Evolutionary conservation across 2,888 invertebrate genomes (phyloP).

Genomic region (Amiota mariae): DNA sequence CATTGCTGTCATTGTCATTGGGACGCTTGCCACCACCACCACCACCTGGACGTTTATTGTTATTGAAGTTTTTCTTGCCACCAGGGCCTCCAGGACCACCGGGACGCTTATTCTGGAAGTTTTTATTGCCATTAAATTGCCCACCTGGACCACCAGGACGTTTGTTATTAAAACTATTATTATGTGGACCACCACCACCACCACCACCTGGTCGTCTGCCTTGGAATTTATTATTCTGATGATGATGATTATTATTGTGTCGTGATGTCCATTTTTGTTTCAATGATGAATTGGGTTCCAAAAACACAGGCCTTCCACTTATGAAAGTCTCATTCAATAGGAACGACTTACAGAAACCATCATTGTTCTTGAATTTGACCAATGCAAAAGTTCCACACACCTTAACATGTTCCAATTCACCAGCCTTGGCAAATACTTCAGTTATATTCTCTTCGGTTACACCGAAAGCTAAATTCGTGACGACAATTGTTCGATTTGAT

Average conservation of each 20-base stretch:
- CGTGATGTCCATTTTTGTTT: slow-evolving; percentile 41
- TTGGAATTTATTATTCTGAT: background rate
- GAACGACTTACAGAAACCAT: slow-evolving; percentile 65
- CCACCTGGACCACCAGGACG: slow-evolving; percentile 35
- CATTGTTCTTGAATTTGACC: slow-evolving; percentile 54
- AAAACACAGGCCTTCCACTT: slow-evolving; percentile 52
- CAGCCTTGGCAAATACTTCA: slow-evolving; percentile 48
- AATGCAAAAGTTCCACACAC: slow-evolving; percentile 46
- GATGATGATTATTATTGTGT: slow-evolving; percentile 22
- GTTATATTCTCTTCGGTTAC: slow-evolving; percentile 49
- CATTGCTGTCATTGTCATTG: slow-evolving; percentile 34
- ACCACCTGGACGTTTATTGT: background rate
- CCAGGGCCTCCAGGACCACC: background rate
- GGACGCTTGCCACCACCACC: slow-evolving; percentile 16
- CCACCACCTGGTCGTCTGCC: background rate
- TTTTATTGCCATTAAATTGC: background rate
- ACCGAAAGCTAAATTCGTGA: slow-evolving; percentile 48
- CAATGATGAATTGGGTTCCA: slow-evolving; percentile 60
- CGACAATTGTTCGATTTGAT: slow-evolving; percentile 37
- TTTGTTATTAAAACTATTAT: slow-evolving; percentile 44
- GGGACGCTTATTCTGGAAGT: background rate
- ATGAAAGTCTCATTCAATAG: slow-evolving; percentile 53
- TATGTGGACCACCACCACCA: background rate
- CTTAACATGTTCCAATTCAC: slow-evolving; percentile 49
- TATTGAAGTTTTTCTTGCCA: background rate